These are phyloP conservation scores for Griposia aprilina DNA, from an alignment of 2,888 invertebrate genomes.

Conservation along the genomic window DNA sequence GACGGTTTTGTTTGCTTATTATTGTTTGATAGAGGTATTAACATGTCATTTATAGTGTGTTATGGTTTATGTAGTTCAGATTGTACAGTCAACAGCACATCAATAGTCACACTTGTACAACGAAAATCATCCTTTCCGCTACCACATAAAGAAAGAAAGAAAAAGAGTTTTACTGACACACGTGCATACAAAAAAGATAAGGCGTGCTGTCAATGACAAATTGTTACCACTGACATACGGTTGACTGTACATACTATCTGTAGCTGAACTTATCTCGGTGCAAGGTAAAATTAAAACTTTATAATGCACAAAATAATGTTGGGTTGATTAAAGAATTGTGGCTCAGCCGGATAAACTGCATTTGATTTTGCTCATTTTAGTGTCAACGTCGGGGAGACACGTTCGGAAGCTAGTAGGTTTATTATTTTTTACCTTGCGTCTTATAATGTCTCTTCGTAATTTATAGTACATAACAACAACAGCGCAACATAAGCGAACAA, in stretches of 20 bases:
- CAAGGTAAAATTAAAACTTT: background rate
- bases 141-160: background rate
- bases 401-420: background rate
- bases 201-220: background rate
- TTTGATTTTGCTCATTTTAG: background rate
- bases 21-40: background rate
- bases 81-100: background rate
- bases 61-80: background rate
- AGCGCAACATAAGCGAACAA: too few relatives aligned
- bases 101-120: background rate
- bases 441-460: background rate
- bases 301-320: background rate
- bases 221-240: background rate
- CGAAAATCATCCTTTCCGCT: background rate
- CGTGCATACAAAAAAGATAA: too few relatives aligned
- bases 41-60: background rate
- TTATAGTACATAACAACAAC: background rate
- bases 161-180: background rate
- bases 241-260: background rate
- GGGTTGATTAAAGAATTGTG: background rate
- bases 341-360: background rate
- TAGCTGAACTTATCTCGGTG: background rate
- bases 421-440: background rate
- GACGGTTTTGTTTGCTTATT: slow-evolving; percentile 12
- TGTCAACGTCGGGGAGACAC: background rate